Base-by-base conservation (phyloP, 92 coral and sea anemone species). In the Actinernus sp. region DNA sequence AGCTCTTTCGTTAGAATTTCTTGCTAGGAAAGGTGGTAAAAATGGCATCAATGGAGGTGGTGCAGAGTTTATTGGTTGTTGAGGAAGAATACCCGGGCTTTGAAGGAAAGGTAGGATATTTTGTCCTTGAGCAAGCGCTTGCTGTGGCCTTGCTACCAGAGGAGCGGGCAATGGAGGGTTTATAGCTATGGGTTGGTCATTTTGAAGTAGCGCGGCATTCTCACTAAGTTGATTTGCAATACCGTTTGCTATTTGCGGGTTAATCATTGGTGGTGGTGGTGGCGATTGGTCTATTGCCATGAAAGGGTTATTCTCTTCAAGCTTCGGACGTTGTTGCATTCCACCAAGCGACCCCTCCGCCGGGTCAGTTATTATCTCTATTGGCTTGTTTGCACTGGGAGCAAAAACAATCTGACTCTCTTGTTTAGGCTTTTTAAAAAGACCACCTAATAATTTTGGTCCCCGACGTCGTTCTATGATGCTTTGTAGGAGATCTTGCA, bases 391-490 rank as follows among this genome's bases (percentile, higher is more conserved):
- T 24, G 49, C 58, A 28, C 65, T 68, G 31, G 72, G 54, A 30
- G 63, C 70, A 17, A 70, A 55, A 26, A 55, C 2, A 44, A 70
- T 34, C 0, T 55, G 66, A 6, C 54, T 52, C 31, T 37, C 46
- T 48, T 56, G 43, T 55, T 51, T 76, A 31, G 71, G 76, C 69
- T 77, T 82, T 26, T 72, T 81, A 25, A 76, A 60, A 13, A 85
- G 48, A 36, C 60, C 79, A 14, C 62, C 62, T n/a, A 81, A n/a
- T 14, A 75, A 43, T 39, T 76, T 88, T 29, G 95, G 84, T 2
- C 87, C 86, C 2, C 94, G 66, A 22, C 97, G 75, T 25, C 96
- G 67, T 46, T 81, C 85, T 22, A 90, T 30, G 5, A 85, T 47
- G 46, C 48, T 50, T 21, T 46, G 74, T 13, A 84, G 56, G 21